These are phyloP conservation scores for Hedya salicella DNA, from an alignment of 2,888 invertebrate species.

Conservation along the genomic window DNA sequence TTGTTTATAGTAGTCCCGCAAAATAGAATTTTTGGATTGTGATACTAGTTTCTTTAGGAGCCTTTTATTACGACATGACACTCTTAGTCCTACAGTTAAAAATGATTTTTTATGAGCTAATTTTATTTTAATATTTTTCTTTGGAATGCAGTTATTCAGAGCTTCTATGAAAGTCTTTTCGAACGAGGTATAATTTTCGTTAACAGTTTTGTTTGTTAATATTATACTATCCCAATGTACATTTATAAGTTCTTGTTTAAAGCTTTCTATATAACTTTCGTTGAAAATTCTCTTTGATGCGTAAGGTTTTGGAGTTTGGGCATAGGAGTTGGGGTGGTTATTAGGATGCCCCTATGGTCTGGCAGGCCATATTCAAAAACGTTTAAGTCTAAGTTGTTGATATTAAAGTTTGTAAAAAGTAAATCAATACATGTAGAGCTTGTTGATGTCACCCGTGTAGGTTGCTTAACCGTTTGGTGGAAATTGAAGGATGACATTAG, in stretches of 20 bases:
- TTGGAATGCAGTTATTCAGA: neutral
- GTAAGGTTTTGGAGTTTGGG: too few species aligned
- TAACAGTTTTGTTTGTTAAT: neutral
- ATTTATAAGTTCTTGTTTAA: neutral
- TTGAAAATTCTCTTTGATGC: neutral
- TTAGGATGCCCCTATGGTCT: neutral
- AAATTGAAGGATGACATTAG: neutral
- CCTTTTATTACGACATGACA: neutral
- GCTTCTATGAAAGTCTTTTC: neutral
- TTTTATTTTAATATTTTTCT: neutral
- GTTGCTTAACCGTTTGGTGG: neutral
- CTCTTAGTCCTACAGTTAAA: neutral
- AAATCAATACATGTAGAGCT: neutral
- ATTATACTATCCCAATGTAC: neutral
- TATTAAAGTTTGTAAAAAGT: too few species aligned
- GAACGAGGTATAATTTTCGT: neutral
- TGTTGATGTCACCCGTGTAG: neutral
- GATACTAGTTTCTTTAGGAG: neutral
- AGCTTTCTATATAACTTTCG: neutral
- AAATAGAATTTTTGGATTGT: neutral
- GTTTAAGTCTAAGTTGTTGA: neutral
- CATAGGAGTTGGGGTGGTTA: too few species aligned
- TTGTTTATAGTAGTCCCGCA: neutral
- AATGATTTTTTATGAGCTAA: neutral
- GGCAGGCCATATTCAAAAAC: conserved; percentile 1